Evolutionary conservation across 1,140 invertebrate genomes (phyloP).

Genomic region (Plectrocnemia conspersa): DNA sequence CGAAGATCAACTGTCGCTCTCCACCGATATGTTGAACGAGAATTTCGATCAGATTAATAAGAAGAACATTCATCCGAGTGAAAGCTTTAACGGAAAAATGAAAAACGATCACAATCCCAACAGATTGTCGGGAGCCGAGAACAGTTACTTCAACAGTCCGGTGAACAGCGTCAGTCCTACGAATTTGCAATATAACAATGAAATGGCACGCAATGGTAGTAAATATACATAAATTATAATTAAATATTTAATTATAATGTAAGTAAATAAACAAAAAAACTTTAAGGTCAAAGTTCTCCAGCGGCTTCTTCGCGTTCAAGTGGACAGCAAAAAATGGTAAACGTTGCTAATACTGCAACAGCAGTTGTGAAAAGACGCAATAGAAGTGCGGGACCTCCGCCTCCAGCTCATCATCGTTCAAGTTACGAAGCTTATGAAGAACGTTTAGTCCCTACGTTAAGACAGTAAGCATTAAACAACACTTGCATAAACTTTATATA

Average conservation of each 20-base stretch:
- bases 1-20: constrained; percentile 22
- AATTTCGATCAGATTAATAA: background rate
- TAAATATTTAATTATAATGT: constrained; percentile 35
- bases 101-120: constrained; percentile 3
- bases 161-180: constrained; percentile 46
- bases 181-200: constrained; percentile 45
- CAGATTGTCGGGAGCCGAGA: constrained; percentile 38
- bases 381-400: constrained; percentile 61
- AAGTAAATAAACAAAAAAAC: too few relatives aligned
- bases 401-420: constrained; percentile 51
- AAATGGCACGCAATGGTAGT: constrained; percentile 46
- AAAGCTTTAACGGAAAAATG: background rate
- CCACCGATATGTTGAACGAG: background rate
- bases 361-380: constrained; percentile 61
- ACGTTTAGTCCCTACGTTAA: constrained; percentile 71
- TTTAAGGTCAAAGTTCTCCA: constrained; percentile 25
- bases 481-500: too few relatives aligned
- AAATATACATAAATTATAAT: constrained; percentile 4
- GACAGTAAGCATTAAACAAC: constrained; percentile 66
- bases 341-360: constrained; percentile 43
- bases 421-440: constrained; percentile 85
- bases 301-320: constrained; percentile 34
- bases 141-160: constrained; percentile 39
- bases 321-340: constrained; percentile 48
- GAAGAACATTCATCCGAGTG: constrained; percentile 8